Conservation (phyloP, 2,888 invertebrate genomes). For the Liodrosophila aerea region DNA sequence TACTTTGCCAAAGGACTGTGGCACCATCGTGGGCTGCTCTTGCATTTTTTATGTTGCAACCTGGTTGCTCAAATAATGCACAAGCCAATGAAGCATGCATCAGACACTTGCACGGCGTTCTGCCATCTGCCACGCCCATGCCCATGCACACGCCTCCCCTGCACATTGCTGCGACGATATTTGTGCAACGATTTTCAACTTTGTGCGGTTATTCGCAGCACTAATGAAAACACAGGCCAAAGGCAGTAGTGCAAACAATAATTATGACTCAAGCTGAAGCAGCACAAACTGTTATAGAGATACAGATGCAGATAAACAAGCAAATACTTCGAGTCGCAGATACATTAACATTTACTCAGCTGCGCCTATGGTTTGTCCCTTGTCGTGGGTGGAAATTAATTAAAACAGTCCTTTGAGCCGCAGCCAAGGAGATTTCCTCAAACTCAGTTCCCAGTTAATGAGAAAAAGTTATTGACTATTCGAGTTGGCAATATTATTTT, state of each 20-base stretch:
- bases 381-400: slow-evolving; percentile 42
- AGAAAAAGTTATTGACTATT: not conserved
- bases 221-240: slow-evolving; percentile 60
- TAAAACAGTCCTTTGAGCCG: slow-evolving; percentile 52
- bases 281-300: slow-evolving; percentile 25
- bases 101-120: slow-evolving; percentile 41
- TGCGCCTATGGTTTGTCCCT: slow-evolving; percentile 5
- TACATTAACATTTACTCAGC: slow-evolving; percentile 3
- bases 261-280: slow-evolving; percentile 26
- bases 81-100: slow-evolving; percentile 77
- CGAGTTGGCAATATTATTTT: not conserved
- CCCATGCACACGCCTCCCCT: slow-evolving; percentile 2
- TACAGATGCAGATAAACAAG: slow-evolving; percentile 7
- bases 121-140: slow-evolving; percentile 34
- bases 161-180: slow-evolving; percentile 9
- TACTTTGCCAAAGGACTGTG: slow-evolving; percentile 23
- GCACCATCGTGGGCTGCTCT: slow-evolving; percentile 58
- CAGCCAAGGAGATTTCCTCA: slow-evolving; percentile 24
- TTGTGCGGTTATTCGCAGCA: slow-evolving; percentile 47
- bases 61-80: slow-evolving; percentile 79
- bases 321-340: slow-evolving; percentile 3
- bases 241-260: slow-evolving; percentile 40
- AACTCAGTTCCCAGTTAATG: slow-evolving; percentile 5
- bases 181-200: slow-evolving; percentile 65
- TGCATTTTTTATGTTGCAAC: slow-evolving; percentile 79